A percentile compares a stretch with the other conserved stretches of the same genome.
Conservation (phyloP, 2,113 vertebrate species). For the Sula dactylatra region DNA sequence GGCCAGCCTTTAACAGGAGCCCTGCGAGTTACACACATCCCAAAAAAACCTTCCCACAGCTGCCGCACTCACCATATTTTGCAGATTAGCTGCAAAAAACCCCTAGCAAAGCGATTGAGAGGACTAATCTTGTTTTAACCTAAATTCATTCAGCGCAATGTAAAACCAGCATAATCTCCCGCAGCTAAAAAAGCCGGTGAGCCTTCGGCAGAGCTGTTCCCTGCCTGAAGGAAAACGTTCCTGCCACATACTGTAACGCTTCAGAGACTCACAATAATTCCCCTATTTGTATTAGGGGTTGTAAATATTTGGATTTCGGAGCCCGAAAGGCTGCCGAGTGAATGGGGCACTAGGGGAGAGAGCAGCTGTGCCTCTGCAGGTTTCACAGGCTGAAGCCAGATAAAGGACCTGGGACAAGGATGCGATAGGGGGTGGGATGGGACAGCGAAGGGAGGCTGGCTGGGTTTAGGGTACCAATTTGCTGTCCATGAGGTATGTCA, state of each 20-base stretch:
- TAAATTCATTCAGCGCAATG: neutral
- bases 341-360: neutral
- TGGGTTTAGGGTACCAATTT: neutral
- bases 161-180: slow-evolving; percentile 10
- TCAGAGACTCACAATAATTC: neutral
- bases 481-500: neutral
- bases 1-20: neutral
- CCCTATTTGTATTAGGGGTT: neutral
- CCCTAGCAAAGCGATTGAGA: slow-evolving; percentile 7
- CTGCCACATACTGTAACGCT: neutral
- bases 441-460: neutral
- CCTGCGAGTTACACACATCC: neutral
- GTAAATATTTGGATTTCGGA: neutral
- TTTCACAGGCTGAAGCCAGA: neutral
- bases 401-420: neutral
- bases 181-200: neutral
- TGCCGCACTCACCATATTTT: neutral
- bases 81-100: neutral
- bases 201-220: neutral
- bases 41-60: neutral
- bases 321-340: neutral
- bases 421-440: neutral
- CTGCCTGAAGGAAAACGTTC: neutral
- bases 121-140: slow-evolving; percentile 67
- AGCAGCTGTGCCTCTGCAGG: neutral